Evolutionary conservation across 2,888 invertebrate species (phyloP), one percentile per base, ranked within the genome.

Genomic region (Diaperis boleti): DNA sequence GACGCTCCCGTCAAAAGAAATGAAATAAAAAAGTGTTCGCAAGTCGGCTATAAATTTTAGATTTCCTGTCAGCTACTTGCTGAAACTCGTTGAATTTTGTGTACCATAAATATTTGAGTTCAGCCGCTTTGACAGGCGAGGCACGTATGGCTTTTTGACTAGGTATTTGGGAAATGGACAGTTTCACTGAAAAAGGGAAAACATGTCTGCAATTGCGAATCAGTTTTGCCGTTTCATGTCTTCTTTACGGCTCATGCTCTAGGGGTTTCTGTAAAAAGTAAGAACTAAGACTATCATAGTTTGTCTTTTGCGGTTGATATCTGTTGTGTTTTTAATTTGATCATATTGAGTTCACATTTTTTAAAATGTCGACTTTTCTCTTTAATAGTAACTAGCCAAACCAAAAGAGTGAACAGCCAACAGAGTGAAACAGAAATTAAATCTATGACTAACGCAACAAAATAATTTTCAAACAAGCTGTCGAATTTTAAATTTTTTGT

Each of bases 81-180:
- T 67, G 70, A 41, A 66, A 45, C 65, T 65, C 68, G 63, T 68
- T 63, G 66, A 62, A 66, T 67, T 65, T 54, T 66, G 67, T 71
- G 69, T 68, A 68, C 67, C 60, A 70, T 72, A 69, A 72, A 72
- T 72, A 72, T 72, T 70, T 72, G 68, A 72, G 67, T 60, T 64
- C 33, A 42, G 31, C 14, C 41, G 10, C 56, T 67, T 72, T 65
- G 61, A 54, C 66, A 72, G 54, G 69, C 72, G 31, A 35, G 50
- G 59, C 74, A 74, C 72, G 74, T 73, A 65, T 69, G 62, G 67
- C 71, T 73, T 76, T 74, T 77, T 76, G 76, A 74, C 74, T 74
- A 70, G 73, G 72, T 74, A 75, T 74, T 75, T 72, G 76, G 71
- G 68, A 75, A 77, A 76, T 76, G 74, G 76, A 76, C 76, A 76